Evolutionary conservation across 2,888 invertebrate species (phyloP), one percentile per base, ranked within the genome.

Genomic region (Vesta saturnalis): DNA sequence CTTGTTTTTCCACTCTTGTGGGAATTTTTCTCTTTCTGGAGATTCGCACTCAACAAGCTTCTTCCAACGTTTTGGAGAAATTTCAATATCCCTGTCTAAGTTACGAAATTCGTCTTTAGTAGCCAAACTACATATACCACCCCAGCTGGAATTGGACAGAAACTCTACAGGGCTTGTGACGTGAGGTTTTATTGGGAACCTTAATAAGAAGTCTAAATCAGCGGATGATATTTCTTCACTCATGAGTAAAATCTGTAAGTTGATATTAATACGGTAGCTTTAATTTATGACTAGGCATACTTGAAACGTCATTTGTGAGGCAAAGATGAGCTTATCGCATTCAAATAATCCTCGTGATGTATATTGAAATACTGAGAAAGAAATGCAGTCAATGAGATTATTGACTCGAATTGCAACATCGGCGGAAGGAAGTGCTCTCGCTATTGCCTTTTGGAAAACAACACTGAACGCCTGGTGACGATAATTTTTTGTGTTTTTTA

Each of bases 1-100:
- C 86, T 97, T 97, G 80, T 94, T 96, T 84, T 98, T 98, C 97
- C 97, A 98, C 85, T 98, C 98, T 85, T 97, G 97, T 0, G 98
- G 98, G 83, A 98, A 95, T 83, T 97, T 97, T 81, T 98, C 97
- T 74, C 94, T 91, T 83, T 98, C 98, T 0, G 98, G 97, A 78
- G 93, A 92, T 80, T 98, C 97, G 77, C 94, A 92, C 85, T 98
- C 98, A 0, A 97, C 94, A 77, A 97, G 90, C 84, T 97, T 97
- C 83, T 97, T 97, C 98, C 98, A 98, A 64, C 97, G 89, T 81
- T 97, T 98, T n/a, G 95, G 92, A 0, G 96, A 96, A 1, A 93
- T 95, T 85, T 98, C 97, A 76, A 98, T 97, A 82, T 98, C 97
- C 70, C 97, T 89, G 82, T 98, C 97, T 67, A 98, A 86, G 83